A percentile compares a stretch with the other conserved stretches of the same genome.
Evolutionary conservation across 2,888 invertebrate species (phyloP).

Genomic region (Macrophya alboannulata): DNA sequence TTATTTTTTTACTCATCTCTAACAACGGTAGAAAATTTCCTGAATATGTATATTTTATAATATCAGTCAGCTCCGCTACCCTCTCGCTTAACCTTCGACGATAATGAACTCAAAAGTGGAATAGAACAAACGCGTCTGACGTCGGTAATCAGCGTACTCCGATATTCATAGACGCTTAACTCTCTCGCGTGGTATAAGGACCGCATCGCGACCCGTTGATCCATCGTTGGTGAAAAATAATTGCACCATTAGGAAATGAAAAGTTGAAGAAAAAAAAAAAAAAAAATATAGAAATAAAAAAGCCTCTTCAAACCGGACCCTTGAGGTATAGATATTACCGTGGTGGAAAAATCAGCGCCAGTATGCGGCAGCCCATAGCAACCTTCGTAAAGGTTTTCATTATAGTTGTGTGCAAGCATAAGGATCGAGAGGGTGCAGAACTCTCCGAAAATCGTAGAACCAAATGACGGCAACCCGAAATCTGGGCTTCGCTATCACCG

Average conservation of each 20-base stretch:
- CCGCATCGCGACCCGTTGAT: neutral
- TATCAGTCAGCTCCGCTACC: neutral
- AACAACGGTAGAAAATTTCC: neutral
- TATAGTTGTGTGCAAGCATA: constrained; percentile 1
- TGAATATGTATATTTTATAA: neutral
- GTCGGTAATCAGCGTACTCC: neutral
- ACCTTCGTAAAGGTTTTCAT: neutral
- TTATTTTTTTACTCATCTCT: neutral
- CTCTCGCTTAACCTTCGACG: neutral
- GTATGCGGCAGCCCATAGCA: neutral
- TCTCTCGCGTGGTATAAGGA: neutral
- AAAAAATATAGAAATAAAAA: too few relatives aligned
- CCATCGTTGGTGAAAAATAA: constrained; percentile 25
- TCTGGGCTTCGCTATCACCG: constrained; percentile 53
- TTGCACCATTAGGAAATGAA: constrained; percentile 36
- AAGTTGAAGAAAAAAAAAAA: neutral
- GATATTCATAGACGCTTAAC: neutral
- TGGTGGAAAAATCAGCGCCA: neutral
- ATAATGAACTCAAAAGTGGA: neutral
- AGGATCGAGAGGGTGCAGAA: neutral
- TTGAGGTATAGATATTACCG: neutral
- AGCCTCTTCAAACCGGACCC: neutral
- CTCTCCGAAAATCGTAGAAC: constrained; percentile 3
- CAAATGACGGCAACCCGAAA: constrained; percentile 53
- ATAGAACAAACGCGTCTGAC: neutral